Percentiles rank a stretch among this genome's conserved stretches.
These are phyloP conservation scores for Xestia xanthographa DNA, from an alignment of 2,888 invertebrate species.

Conservation along the genomic window DNA sequence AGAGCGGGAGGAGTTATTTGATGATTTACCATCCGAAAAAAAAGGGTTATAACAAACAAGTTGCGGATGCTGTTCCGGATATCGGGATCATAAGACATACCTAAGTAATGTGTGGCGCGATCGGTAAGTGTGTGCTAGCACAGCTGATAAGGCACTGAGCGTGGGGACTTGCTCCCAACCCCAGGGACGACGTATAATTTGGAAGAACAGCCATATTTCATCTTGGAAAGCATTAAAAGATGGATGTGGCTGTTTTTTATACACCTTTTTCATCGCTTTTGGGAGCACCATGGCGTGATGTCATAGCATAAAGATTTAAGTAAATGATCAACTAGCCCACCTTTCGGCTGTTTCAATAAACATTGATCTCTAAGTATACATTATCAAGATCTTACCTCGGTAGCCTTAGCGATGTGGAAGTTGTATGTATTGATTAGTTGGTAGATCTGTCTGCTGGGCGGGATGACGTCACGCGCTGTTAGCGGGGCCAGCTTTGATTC, in stretches of 20 bases:
- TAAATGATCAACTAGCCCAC: neutral
- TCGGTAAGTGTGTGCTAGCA: no score
- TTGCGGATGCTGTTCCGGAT: neutral
- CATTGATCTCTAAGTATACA: neutral
- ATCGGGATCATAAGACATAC: no score
- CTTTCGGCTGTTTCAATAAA: neutral
- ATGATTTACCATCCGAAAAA: no score
- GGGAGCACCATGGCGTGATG: neutral
- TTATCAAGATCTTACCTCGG: slow-evolving; percentile 91
- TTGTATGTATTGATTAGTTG: slow-evolving; percentile 96
- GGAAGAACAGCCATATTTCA: neutral
- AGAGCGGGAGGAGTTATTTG: no score
- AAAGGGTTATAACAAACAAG: no score
- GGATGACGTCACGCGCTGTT: slow-evolving; percentile 95
- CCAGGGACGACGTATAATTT: no score
- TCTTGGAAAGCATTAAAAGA: neutral
- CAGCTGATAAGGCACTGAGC: no score
- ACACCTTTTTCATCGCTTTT: neutral
- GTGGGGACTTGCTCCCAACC: no score
- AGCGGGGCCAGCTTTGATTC: slow-evolving; percentile 95
- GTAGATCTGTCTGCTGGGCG: slow-evolving; percentile 97
- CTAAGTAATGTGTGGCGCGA: neutral
- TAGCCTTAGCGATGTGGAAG: slow-evolving; percentile 95
- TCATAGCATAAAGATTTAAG: neutral
- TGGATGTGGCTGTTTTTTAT: neutral